Percentiles rank a stretch among this genome's conserved stretches.
These are phyloP conservation scores for Dendrolimus punctatus DNA, from an alignment of 1,140 invertebrate species.

Conservation along the genomic window DNA sequence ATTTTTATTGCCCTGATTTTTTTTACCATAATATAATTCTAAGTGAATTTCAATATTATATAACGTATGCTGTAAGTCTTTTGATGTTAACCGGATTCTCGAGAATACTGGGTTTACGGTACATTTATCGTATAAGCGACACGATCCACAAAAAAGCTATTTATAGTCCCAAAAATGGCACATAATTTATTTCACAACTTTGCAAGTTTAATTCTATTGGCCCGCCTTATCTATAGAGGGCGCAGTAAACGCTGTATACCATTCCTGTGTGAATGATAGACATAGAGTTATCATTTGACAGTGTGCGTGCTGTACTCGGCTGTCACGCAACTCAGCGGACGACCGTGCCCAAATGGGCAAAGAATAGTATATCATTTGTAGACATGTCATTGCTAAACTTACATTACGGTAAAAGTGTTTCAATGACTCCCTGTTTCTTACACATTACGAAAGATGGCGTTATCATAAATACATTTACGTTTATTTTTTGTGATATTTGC, in stretches of 20 bases:
- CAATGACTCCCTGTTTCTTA: not conserved
- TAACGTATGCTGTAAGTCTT: no score
- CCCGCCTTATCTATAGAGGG: constrained; percentile 50
- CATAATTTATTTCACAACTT: constrained; percentile 28
- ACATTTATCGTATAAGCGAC: no score
- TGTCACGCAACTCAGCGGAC: constrained; percentile 53
- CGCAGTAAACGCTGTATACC: constrained; percentile 40
- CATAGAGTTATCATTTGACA: constrained; percentile 68
- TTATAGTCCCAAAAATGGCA: constrained; percentile 13
- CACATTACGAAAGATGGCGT: not conserved
- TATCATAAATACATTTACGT: no score
- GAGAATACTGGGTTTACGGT: no score
- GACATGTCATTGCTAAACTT: no score
- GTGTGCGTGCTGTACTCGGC: constrained; percentile 50
- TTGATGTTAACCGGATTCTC: no score
- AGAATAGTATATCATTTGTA: constrained; percentile 17
- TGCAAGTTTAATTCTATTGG: constrained; percentile 43
- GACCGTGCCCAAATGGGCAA: constrained; percentile 37
- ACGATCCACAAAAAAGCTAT: not conserved
- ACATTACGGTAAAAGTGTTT: no score
- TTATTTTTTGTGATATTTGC: no score
- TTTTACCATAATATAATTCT: no score
- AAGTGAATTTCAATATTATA: no score
- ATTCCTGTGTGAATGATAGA: constrained; percentile 65
- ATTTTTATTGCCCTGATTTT: no score